phyloP scores from a whole-genome alignment of 2,113 vertebrate genomes.

The Turnix velox region DNA sequence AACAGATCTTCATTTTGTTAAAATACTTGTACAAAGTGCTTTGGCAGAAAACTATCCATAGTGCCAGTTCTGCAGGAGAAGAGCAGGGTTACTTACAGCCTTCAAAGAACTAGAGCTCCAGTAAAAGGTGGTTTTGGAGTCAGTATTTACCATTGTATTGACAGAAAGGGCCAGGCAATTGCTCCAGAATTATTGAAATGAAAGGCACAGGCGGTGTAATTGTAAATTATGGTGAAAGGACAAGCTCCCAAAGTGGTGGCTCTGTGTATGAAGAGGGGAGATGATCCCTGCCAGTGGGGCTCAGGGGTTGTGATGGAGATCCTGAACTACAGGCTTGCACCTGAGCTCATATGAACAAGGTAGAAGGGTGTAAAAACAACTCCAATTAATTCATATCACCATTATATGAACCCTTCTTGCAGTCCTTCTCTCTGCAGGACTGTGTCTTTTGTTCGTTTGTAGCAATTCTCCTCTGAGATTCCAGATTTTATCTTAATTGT shows the following conservation, averaged over 20 bases:
- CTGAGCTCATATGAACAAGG: not conserved
- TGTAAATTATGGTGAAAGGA: not conserved
- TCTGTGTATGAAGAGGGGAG: not conserved
- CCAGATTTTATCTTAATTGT: not conserved
- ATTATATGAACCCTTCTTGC: no score
- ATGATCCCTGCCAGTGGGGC: not conserved
- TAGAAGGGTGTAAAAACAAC: rapidly evolving
- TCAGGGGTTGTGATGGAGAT: not conserved
- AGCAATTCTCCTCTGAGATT: not conserved
- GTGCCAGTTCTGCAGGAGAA: not conserved
- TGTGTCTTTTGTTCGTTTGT: not conserved
- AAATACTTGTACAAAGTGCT: not conserved
- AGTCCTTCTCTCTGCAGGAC: not conserved
- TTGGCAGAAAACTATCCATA: not conserved
- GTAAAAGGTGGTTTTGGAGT: not conserved
- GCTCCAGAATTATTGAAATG: not conserved
- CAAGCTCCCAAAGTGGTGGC: not conserved
- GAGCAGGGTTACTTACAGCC: not conserved
- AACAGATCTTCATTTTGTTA: not conserved
- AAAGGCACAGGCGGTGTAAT: not conserved
- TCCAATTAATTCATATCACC: not conserved
- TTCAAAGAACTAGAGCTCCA: not conserved
- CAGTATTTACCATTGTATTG: not conserved
- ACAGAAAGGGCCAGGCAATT: not conserved
- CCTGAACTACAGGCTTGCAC: not conserved